These are phyloP conservation scores for Arge pagana DNA, from an alignment of 2,888 invertebrate species.

Conservation along the genomic window DNA sequence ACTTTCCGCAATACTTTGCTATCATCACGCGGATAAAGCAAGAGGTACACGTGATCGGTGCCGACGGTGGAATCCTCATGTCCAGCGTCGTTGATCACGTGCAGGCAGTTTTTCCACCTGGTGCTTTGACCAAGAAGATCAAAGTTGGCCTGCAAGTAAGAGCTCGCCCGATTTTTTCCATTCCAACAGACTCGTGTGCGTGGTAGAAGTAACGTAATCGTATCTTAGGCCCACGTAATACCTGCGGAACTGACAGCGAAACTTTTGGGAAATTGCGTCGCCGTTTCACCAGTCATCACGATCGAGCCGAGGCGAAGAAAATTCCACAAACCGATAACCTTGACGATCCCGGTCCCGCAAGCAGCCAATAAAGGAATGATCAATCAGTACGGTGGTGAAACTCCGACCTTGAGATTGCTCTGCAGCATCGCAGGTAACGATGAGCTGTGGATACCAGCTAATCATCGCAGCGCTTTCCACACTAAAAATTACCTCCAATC, in stretches of 20 bases:
- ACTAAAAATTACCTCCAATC: slow-evolving; percentile 2
- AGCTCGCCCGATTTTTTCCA: not conserved
- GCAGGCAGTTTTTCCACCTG: slow-evolving; percentile 88
- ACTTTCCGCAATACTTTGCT: slow-evolving; percentile 98
- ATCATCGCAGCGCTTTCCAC: not conserved
- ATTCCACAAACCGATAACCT: slow-evolving; percentile 97
- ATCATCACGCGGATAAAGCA: slow-evolving; percentile 93
- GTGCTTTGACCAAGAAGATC: slow-evolving; percentile 98
- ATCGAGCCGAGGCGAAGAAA: slow-evolving; percentile 97
- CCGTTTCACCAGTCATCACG: slow-evolving; percentile 96
- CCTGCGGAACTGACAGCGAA: slow-evolving; percentile 82
- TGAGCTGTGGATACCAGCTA: not conserved
- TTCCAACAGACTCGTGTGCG: not conserved
- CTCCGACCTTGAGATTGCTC: slow-evolving; percentile 85
- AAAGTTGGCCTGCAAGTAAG: slow-evolving; percentile 91
- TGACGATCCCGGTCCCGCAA: slow-evolving; percentile 80
- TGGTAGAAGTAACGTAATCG: not conserved
- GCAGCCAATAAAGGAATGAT: slow-evolving; percentile 78
- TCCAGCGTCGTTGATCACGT: slow-evolving; percentile 81
- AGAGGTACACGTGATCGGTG: slow-evolving; percentile 96
- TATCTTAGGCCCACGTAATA: slow-evolving; percentile 85
- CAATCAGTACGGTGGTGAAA: slow-evolving; percentile 79
- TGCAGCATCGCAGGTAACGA: slow-evolving; percentile 89
- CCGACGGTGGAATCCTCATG: slow-evolving; percentile 96
- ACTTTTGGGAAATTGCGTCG: slow-evolving; percentile 92